Percentiles rank a stretch among this genome's conserved stretches.
Conservation (phyloP, 2,888 invertebrate species). For the Globia sparganii region DNA sequence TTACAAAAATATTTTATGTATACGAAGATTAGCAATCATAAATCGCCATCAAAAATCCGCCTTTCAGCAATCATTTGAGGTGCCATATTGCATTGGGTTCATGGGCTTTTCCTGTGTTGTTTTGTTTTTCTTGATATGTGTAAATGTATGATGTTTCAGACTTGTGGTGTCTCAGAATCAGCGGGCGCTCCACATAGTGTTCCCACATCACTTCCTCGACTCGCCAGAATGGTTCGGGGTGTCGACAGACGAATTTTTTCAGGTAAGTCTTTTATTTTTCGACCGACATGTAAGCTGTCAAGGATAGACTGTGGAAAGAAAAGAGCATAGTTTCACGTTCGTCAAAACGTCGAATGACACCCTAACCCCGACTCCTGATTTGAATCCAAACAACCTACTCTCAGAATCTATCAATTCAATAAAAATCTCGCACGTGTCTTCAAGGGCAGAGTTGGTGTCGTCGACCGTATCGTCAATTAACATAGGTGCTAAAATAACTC, state of each 20-base stretch:
- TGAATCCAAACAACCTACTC: neutral
- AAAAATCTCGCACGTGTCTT: slow-evolving; percentile 1
- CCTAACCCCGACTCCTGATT: neutral
- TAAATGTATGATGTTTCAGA: slow-evolving; percentile 85
- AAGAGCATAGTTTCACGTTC: neutral
- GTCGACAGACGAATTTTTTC: slow-evolving; percentile 96
- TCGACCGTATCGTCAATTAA: slow-evolving; percentile 35
- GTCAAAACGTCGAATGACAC: neutral
- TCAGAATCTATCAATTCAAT: too few species aligned
- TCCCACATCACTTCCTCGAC: slow-evolving; percentile 96
- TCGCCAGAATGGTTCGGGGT: slow-evolving; percentile 97
- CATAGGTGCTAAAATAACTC: neutral
- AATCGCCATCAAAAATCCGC: neutral
- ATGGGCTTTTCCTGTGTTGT: neutral
- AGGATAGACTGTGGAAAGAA: neutral
- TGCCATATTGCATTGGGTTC: neutral
- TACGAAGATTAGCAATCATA: slow-evolving; percentile 10
- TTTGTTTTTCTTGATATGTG: neutral
- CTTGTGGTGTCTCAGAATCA: slow-evolving; percentile 96
- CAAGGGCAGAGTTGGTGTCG: neutral
- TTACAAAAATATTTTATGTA: slow-evolving; percentile 26
- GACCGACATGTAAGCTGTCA: neutral
- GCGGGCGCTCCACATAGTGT: slow-evolving; percentile 95
- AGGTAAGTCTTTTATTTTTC: slow-evolving; percentile 88
- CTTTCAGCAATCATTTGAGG: too few species aligned